Conservation (phyloP, 92 coral and sea anemone genomes). For the Epizoanthus rinbou region DNA sequence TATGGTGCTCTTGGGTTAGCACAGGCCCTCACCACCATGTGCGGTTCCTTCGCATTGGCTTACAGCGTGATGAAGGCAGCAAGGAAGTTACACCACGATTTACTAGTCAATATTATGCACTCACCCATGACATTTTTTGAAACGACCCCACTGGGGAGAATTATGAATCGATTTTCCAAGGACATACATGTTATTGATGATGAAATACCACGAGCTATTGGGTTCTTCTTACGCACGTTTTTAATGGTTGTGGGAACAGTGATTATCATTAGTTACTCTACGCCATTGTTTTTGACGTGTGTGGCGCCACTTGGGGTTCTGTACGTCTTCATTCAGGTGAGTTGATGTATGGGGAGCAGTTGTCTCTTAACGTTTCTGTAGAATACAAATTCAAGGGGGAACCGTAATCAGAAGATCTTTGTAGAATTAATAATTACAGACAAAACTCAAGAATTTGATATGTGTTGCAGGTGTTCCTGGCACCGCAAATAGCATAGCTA, state of each 20-base stretch:
- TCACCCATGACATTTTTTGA: conserved; percentile 74
- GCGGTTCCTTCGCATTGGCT: conserved; percentile 43
- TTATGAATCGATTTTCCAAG: conserved; percentile 70
- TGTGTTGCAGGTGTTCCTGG: no score
- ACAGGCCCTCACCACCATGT: conserved; percentile 45
- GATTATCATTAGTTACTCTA: conserved; percentile 75
- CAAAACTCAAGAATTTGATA: no score
- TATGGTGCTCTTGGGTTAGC: conserved; percentile 71
- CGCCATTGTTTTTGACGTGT: conserved; percentile 74
- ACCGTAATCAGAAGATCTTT: no score
- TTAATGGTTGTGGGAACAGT: conserved; percentile 63
- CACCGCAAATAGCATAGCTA: no score
- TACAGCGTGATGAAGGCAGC: conserved; percentile 64
- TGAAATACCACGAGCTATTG: conserved; percentile 60
- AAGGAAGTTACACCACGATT: conserved; percentile 51
- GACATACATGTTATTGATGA: conserved; percentile 71
- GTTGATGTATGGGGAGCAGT: not conserved
- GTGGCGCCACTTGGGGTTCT: conserved; percentile 66
- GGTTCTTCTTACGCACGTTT: conserved; percentile 59
- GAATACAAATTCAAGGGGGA: no score
- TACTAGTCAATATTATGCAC: conserved; percentile 63
- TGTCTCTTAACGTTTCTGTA: no score
- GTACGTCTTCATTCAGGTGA: conserved; percentile 77
- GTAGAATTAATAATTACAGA: no score
- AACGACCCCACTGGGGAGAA: conserved; percentile 74